Percentiles rank a stretch among this genome's conserved stretches.
These are phyloP conservation scores for Protodeltote pygarga DNA, from an alignment of 2,888 invertebrate genomes.

Conservation along the genomic window DNA sequence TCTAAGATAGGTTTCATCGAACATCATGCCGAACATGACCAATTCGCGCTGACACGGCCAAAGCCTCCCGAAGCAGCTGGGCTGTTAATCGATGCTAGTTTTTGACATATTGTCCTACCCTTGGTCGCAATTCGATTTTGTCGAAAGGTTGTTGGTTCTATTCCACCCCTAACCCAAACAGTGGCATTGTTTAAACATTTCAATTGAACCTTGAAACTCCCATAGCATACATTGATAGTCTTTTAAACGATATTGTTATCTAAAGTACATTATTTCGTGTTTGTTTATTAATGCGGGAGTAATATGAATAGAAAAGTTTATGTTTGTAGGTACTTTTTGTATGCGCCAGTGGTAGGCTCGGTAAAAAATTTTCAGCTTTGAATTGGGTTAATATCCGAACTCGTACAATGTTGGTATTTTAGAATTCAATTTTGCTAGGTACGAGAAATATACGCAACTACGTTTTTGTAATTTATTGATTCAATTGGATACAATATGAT, in stretches of 20 bases:
- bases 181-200: conserved; percentile 4
- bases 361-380: conserved; percentile 3
- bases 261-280: conserved; percentile 10
- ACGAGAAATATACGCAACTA: background rate
- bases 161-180: too few species aligned
- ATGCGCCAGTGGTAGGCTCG: too few species aligned
- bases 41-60: too few species aligned
- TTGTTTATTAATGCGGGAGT: conserved; percentile 11
- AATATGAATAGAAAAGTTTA: conserved; percentile 24
- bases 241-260: conserved; percentile 11
- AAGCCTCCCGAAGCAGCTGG: too few species aligned
- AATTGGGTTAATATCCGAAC: background rate
- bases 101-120: too few species aligned
- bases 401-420: background rate
- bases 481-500: too few species aligned
- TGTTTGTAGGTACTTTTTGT: background rate
- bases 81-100: too few species aligned
- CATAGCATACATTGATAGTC: background rate
- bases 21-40: too few species aligned
- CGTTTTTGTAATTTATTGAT: too few species aligned
- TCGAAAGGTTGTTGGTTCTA: too few species aligned
- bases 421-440: background rate
- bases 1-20: too few species aligned
- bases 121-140: too few species aligned
- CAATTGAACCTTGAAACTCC: conserved; percentile 22